Percentiles rank a stretch among this genome's conserved stretches.
Conservation (phyloP, 2,888 invertebrate species). For the Nesidiocoris tenuis region DNA sequence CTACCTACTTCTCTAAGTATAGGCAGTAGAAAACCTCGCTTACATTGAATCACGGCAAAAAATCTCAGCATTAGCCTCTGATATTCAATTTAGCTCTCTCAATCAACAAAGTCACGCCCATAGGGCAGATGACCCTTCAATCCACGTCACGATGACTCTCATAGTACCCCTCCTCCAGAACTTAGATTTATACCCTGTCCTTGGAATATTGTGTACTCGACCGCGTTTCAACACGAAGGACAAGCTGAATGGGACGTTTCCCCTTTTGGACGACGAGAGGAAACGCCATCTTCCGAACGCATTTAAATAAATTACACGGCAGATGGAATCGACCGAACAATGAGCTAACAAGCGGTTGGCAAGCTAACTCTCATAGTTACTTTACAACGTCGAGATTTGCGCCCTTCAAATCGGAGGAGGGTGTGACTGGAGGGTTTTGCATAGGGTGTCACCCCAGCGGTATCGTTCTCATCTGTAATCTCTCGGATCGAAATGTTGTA, state of each 20-base stretch:
- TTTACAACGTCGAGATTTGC: background rate
- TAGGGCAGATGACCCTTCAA: too few species aligned
- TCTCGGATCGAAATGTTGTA: background rate
- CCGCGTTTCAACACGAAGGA: constrained; percentile 6
- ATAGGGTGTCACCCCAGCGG: constrained; percentile 18
- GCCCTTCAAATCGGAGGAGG: background rate
- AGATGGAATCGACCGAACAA: constrained; percentile 17
- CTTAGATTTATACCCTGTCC: background rate
- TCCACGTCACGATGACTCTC: background rate
- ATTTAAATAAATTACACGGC: constrained; percentile 31
- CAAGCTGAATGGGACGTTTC: background rate
- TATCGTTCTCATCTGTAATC: background rate
- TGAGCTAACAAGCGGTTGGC: constrained; percentile 1
- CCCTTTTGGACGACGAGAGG: background rate
- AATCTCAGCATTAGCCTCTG: too few species aligned
- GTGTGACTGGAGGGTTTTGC: constrained; percentile 8
- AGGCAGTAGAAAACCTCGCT: too few species aligned
- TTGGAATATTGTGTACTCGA: constrained; percentile 3
- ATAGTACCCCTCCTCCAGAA: background rate
- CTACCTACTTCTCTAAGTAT: too few species aligned
- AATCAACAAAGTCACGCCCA: too few species aligned
- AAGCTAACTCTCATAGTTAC: background rate
- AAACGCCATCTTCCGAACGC: constrained; percentile 22
- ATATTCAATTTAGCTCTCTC: too few species aligned
- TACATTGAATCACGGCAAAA: too few species aligned